Evolutionary conservation across 30 jellyfish, hydroid and myxozoan genomes (phyloP).

Genomic region (Sanderia malayensis): DNA sequence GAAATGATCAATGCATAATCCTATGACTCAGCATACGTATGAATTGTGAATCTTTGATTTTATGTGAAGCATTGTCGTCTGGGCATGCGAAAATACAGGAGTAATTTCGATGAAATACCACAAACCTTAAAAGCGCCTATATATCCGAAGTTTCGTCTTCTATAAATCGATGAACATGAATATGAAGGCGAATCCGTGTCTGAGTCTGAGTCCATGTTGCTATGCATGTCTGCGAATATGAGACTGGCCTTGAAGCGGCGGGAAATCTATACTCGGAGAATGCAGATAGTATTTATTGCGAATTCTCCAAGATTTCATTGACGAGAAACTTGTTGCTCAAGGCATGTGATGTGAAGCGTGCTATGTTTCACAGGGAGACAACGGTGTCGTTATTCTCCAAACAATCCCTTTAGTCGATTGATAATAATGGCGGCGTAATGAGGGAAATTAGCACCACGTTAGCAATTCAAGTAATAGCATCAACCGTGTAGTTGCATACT

Average conservation of each 20-base stretch:
- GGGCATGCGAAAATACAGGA: too few relatives aligned
- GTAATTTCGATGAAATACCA: too few relatives aligned
- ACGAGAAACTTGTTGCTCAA: too few relatives aligned
- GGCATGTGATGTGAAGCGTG: conserved; percentile 50
- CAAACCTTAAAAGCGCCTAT: conserved; percentile 82
- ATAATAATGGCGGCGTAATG: not conserved
- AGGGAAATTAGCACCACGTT: too few relatives aligned
- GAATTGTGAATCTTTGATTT: too few relatives aligned
- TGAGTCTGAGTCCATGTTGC: conserved; percentile 47
- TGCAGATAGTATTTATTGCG: not conserved
- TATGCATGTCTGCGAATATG: not conserved
- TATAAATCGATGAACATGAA: conserved; percentile 25
- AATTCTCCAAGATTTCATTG: conserved; percentile 2
- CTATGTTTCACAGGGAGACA: conserved; percentile 3
- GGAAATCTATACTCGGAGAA: too few relatives aligned
- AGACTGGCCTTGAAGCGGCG: not conserved
- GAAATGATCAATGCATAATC: too few relatives aligned
- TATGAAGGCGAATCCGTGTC: conserved; percentile 41
- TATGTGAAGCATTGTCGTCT: too few relatives aligned
- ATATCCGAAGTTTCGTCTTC: conserved; percentile 72
- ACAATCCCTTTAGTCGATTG: not conserved
- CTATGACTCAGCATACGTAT: too few relatives aligned
- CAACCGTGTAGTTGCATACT: too few relatives aligned
- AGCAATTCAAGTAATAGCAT: too few relatives aligned
- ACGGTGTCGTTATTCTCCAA: not conserved